These are phyloP conservation scores for Gymnarchus niloticus DNA, from an alignment of 2,113 vertebrate species.

Conservation along the genomic window DNA sequence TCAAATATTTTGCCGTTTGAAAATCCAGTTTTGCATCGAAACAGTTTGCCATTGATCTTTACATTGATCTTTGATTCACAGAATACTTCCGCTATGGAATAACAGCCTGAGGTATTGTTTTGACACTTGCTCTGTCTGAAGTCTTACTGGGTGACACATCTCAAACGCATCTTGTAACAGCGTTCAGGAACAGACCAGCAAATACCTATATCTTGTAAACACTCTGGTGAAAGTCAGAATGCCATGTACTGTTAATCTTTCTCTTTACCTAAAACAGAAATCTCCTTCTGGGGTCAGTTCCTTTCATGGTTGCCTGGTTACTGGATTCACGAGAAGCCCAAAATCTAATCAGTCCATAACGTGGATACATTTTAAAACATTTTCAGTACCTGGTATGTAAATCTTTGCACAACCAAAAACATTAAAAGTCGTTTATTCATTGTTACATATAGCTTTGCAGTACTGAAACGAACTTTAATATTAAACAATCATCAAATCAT, in stretches of 20 bases:
- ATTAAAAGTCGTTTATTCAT: background rate
- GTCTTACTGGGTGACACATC: background rate
- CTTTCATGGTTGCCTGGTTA: background rate
- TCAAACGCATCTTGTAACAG: background rate
- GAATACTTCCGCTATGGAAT: background rate
- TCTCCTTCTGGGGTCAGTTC: background rate
- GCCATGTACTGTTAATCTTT: background rate
- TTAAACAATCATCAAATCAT: background rate
- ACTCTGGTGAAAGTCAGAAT: background rate
- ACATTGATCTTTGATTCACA: background rate
- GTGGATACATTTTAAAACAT: background rate
- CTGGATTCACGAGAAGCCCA: background rate
- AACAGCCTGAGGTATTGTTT: background rate
- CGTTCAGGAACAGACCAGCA: background rate
- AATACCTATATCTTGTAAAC: background rate
- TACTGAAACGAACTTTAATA: background rate
- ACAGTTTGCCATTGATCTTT: background rate
- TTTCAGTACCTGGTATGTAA: background rate
- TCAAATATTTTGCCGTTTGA: background rate
- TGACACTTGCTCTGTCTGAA: background rate
- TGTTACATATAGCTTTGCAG: background rate
- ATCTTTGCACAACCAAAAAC: background rate
- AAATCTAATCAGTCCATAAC: background rate
- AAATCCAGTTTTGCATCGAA: background rate
- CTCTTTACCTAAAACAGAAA: background rate